Evolutionary conservation across 2,888 invertebrate genomes (phyloP).

Genomic region (Steinernema hermaphroditum): DNA sequence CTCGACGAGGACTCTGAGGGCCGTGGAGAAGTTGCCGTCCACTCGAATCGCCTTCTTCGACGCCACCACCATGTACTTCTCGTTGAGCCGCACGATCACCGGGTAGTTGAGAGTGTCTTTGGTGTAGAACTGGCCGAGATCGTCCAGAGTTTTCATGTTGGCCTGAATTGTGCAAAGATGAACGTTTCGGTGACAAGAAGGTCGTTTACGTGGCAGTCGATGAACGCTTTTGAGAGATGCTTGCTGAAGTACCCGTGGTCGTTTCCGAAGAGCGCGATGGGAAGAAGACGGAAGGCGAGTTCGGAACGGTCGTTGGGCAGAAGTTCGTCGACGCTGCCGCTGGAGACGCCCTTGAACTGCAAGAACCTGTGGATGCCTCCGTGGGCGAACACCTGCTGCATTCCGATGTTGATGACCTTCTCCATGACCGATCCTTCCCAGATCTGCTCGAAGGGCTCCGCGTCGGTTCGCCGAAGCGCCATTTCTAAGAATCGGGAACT

Average conservation of each 20-base stretch:
- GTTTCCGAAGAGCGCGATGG: conserved; percentile 3
- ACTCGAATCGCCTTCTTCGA: neutral
- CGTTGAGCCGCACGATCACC: neutral
- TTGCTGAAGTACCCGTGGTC: conserved; percentile 18
- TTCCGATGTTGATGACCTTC: neutral
- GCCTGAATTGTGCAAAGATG: neutral
- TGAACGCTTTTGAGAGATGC: neutral
- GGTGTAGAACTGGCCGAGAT: neutral
- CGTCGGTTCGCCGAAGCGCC: neutral
- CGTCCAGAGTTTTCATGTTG: neutral
- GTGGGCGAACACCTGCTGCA: neutral
- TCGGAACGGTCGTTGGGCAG: neutral
- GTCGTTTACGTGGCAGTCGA: neutral
- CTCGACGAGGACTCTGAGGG: neutral
- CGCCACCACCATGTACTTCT: neutral
- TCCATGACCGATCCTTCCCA: neutral
- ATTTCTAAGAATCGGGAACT: neutral
- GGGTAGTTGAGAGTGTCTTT: neutral
- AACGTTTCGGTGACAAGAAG: neutral
- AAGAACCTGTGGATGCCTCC: neutral
- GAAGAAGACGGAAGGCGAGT: conserved; percentile 8
- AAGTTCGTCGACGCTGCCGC: neutral
- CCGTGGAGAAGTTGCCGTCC: neutral
- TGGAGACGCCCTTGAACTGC: neutral
- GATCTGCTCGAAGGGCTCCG: neutral